A percentile compares a stretch with the other conserved stretches of the same genome.
These are phyloP conservation scores for Schrankia costaestrigalis DNA, from an alignment of 2,888 invertebrate genomes.

Conservation along the genomic window DNA sequence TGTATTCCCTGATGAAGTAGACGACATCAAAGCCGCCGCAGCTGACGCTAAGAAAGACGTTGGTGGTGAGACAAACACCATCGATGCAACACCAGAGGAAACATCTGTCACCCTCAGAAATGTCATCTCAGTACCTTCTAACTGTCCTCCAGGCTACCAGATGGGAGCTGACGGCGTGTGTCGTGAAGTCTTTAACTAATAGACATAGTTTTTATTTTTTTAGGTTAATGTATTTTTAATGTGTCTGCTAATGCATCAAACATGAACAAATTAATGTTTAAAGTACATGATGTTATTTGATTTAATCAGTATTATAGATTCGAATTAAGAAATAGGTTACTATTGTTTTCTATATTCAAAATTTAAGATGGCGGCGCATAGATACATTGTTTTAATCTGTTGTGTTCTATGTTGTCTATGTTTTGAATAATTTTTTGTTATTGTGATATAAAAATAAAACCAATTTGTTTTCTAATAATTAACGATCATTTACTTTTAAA, in stretches of 20 bases:
- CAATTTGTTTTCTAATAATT: constrained; percentile 69
- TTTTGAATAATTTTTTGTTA: background rate
- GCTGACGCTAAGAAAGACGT: constrained; percentile 23
- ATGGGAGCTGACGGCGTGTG: constrained; percentile 51
- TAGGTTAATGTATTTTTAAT: constrained; percentile 6
- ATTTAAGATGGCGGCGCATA: constrained; percentile 4
- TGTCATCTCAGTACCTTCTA: constrained; percentile 47
- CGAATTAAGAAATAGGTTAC: constrained; percentile 16
- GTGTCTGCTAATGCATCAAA: constrained; percentile 5
- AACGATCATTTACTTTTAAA: constrained; percentile 80
- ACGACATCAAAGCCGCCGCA: constrained; percentile 41
- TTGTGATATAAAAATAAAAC: constrained; percentile 49
- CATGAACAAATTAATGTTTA: background rate
- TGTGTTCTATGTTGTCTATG: background rate
- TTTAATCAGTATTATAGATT: constrained; percentile 39
- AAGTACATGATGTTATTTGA: constrained; percentile 27
- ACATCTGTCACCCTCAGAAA: constrained; percentile 40
- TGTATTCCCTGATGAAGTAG: constrained; percentile 60
- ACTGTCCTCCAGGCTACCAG: constrained; percentile 46
- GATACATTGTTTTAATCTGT: background rate
- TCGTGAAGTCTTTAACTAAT: constrained; percentile 42
- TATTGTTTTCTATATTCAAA: constrained; percentile 10
- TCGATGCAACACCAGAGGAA: constrained; percentile 32
- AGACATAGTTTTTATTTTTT: background rate
- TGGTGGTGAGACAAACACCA: constrained; percentile 44